phyloP scores from a whole-genome alignment of 1,140 invertebrate species.

The Ericerus pela region DNA sequence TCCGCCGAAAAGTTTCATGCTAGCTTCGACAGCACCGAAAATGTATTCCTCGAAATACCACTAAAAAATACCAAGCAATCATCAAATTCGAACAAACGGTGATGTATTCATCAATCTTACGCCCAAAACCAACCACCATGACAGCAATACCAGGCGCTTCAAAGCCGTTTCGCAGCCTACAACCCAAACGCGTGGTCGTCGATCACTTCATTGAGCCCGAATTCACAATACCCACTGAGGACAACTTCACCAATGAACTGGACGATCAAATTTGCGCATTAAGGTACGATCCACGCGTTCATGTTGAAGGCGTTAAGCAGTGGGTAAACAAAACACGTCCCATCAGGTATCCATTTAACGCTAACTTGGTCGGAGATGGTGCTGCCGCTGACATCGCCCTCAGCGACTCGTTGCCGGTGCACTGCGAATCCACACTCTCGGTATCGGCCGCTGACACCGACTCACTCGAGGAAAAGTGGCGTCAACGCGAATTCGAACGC shows the following conservation, averaged over 20 bases:
- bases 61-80: too few species aligned
- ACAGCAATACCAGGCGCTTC: too few species aligned
- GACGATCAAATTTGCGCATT: neutral
- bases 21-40: too few species aligned
- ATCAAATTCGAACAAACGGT: too few species aligned
- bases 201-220: slow-evolving; percentile 9
- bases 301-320: neutral
- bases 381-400: neutral
- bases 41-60: too few species aligned
- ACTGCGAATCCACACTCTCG: too few species aligned
- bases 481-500: neutral
- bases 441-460: neutral
- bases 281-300: neutral
- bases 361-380: neutral
- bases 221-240: slow-evolving; percentile 4
- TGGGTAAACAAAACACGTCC: neutral
- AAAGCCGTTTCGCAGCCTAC: too few species aligned
- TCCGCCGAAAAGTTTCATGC: too few species aligned
- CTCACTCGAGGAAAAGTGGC: neutral
- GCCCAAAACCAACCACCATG: too few species aligned
- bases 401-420: neutral
- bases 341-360: neutral
- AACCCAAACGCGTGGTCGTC: too few species aligned
- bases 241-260: neutral
- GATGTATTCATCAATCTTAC: too few species aligned